Percentiles rank a stretch among this genome's conserved stretches.
These are phyloP conservation scores for Pyralis farinalis DNA, from an alignment of 2,888 invertebrate species.

Conservation along the genomic window DNA sequence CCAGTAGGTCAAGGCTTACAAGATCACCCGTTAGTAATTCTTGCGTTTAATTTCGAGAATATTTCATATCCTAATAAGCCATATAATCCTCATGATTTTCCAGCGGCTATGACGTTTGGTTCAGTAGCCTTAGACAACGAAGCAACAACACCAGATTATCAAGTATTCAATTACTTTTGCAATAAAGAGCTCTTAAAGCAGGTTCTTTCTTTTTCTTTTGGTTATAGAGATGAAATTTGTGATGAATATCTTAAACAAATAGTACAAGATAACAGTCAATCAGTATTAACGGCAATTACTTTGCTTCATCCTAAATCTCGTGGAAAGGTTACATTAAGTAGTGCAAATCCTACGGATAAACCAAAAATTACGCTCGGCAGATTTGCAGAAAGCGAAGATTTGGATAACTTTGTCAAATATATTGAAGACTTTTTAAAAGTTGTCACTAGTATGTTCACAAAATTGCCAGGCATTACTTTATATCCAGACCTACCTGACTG, in stretches of 20 bases:
- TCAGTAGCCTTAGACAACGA: constrained; percentile 25
- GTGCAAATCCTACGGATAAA: constrained; percentile 3
- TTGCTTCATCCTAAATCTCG: constrained; percentile 6
- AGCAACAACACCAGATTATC: background rate
- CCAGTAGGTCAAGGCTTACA: constrained; percentile 47
- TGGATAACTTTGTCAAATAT: constrained; percentile 2
- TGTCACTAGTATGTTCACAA: constrained; percentile 1
- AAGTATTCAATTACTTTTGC: background rate
- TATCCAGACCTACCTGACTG: constrained; percentile 57
- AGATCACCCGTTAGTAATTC: constrained; percentile 26
- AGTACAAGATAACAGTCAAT: background rate
- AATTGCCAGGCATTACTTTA: constrained; percentile 1
- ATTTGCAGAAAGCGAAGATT: constrained; percentile 9
- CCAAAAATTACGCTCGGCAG: constrained; percentile 10
- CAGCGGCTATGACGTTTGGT: constrained; percentile 49
- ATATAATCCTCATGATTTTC: constrained; percentile 2
- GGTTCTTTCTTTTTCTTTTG: background rate
- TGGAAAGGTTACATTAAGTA: constrained; percentile 10
- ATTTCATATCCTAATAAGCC: background rate
- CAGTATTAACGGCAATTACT: constrained; percentile 4
- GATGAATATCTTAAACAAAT: background rate
- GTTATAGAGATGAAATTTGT: background rate
- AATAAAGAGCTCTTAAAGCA: background rate
- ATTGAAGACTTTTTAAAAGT: background rate
- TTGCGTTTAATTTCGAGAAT: constrained; percentile 12